Evolutionary conservation across 2,113 vertebrate genomes (phyloP).

Genomic region (Prochilodus magdalenae): DNA sequence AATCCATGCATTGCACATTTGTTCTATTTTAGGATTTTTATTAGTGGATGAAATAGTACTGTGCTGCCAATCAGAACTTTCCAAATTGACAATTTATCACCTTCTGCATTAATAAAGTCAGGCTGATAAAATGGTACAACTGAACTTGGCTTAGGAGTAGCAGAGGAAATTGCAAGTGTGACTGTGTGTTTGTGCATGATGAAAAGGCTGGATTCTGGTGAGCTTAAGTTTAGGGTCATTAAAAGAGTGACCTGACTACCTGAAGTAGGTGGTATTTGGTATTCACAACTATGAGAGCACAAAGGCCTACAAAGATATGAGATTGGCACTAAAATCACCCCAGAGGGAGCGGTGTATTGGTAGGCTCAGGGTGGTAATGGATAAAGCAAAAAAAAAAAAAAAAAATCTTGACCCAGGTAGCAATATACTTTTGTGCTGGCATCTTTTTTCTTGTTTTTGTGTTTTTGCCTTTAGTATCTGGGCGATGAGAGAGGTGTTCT

Average conservation of each 20-base stretch:
- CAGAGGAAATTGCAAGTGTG: neutral
- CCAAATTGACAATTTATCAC: conserved; percentile 54
- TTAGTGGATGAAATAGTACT: conserved; percentile 58
- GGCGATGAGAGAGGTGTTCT: neutral
- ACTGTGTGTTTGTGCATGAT: neutral
- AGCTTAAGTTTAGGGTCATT: conserved; percentile 24
- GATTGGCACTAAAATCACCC: conserved; percentile 10
- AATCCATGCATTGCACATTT: conserved; percentile 61
- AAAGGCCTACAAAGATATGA: neutral
- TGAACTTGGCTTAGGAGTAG: neutral
- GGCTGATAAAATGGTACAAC: conserved; percentile 9
- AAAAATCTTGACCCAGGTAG: neutral
- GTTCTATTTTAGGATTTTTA: conserved; percentile 56
- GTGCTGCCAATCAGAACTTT: conserved; percentile 46
- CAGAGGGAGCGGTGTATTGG: neutral
- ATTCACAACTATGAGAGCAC: neutral
- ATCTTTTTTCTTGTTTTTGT: neutral
- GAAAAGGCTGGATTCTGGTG: conserved; percentile 17
- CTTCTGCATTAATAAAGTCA: conserved; percentile 47
- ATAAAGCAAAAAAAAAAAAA: neutral
- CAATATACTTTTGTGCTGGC: neutral
- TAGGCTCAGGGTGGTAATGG: neutral
- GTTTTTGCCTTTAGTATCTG: neutral
- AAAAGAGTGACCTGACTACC: neutral
- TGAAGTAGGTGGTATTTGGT: neutral